These are phyloP conservation scores for Adineta ricciae DNA, from an alignment of 2,888 invertebrate genomes.

Conservation along the genomic window DNA sequence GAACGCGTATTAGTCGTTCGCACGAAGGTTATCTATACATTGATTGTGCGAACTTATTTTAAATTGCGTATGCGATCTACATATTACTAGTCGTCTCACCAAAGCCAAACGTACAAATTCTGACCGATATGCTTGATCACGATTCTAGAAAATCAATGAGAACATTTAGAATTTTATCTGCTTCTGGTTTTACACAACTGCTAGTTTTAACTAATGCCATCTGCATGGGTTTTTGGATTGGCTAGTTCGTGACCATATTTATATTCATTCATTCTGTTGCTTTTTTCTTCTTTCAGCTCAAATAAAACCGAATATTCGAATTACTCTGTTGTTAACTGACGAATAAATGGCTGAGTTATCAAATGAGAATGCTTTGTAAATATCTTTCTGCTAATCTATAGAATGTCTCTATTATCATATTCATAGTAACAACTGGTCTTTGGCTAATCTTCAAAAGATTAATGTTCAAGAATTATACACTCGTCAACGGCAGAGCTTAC, in stretches of 20 bases:
- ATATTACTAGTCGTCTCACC: no score
- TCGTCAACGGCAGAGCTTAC: not conserved
- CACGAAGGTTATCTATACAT: no score
- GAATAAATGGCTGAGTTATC: not conserved
- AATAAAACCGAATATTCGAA: not conserved
- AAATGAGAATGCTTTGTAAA: not conserved
- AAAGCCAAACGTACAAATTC: no score
- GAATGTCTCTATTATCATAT: not conserved
- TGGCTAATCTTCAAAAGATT: not conserved
- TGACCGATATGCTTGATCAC: no score
- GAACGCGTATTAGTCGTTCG: no score
- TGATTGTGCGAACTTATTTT: no score
- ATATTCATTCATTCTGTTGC: not conserved
- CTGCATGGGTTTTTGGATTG: not conserved
- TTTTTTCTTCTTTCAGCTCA: not conserved
- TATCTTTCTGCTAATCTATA: not conserved
- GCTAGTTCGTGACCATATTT: not conserved
- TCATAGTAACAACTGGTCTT: not conserved
- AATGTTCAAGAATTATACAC: conserved; percentile 18
- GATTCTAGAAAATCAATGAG: no score
- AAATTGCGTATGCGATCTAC: no score
- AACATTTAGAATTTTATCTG: no score
- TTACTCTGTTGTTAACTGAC: not conserved
- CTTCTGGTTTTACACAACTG: no score
- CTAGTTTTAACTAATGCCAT: not conserved